A percentile compares a stretch with the other conserved stretches of the same genome.
These are phyloP conservation scores for Sceloporus undulatus DNA, from an alignment of 2,113 vertebrate species.

Conservation along the genomic window DNA sequence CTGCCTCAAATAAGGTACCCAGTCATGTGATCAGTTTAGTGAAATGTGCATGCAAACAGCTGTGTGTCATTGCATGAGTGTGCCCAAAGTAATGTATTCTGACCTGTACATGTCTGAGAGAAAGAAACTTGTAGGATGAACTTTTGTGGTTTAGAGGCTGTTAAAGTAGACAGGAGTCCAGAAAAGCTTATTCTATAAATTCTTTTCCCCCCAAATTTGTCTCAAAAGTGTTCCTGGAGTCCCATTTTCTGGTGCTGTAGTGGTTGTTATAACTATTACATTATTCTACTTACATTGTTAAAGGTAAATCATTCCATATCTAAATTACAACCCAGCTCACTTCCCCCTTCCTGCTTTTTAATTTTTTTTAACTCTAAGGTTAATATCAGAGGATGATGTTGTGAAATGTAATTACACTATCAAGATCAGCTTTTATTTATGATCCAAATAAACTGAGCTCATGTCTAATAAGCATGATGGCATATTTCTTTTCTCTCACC, in stretches of 20 bases:
- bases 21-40: too few species aligned
- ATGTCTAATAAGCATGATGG: conserved; percentile 51
- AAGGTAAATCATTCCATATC: conserved; percentile 72
- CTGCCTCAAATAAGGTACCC: too few species aligned
- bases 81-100: too few species aligned
- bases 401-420: conserved; percentile 72
- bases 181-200: too few species aligned
- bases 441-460: conserved; percentile 67
- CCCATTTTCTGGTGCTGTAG: not conserved
- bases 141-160: too few species aligned
- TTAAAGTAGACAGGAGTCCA: too few species aligned
- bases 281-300: conserved; percentile 43
- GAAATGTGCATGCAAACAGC: too few species aligned
- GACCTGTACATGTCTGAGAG: too few species aligned
- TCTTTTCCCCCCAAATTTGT: too few species aligned
- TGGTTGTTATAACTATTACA: not conserved
- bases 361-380: conserved; percentile 56
- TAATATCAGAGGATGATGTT: conserved; percentile 68
- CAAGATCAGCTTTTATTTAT: conserved; percentile 74
- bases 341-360: conserved; percentile 43
- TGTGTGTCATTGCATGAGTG: too few species aligned
- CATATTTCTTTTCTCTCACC: conserved; percentile 2
- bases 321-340: conserved; percentile 62
- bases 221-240: too few species aligned
- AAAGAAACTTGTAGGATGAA: too few species aligned